Evolutionary conservation across 1,140 invertebrate genomes (phyloP).

Genomic region (Drosophila setifemur): DNA sequence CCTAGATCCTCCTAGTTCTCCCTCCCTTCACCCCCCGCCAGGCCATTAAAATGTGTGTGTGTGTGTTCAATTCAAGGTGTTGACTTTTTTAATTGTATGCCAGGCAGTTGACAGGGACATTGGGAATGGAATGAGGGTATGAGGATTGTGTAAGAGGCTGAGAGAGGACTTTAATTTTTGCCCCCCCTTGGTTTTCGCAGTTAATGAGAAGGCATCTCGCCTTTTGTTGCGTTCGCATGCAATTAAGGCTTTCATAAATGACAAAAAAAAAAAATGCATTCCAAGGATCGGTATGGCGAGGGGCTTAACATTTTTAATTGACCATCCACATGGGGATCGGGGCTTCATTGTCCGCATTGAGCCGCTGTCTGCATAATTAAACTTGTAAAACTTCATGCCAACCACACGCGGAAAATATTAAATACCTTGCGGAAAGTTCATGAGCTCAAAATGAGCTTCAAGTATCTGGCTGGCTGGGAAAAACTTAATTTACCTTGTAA

Average conservation of each 20-base stretch:
- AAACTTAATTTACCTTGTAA: background rate
- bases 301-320: slow-evolving; percentile 41
- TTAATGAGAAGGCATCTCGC: slow-evolving; percentile 30
- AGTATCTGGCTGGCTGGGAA: background rate
- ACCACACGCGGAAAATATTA: background rate
- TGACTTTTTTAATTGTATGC: slow-evolving; percentile 69
- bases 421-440: background rate
- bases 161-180: slow-evolving; percentile 48
- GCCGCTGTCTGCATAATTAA: slow-evolving; percentile 43
- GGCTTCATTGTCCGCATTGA: slow-evolving; percentile 21
- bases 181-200: slow-evolving; percentile 10
- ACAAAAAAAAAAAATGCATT: slow-evolving; percentile 33
- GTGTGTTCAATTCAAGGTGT: slow-evolving; percentile 64
- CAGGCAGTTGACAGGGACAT: background rate
- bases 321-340: slow-evolving; percentile 4
- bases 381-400: slow-evolving; percentile 29
- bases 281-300: slow-evolving; percentile 9
- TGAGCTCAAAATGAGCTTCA: background rate
- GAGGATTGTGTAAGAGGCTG: background rate
- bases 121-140: background rate
- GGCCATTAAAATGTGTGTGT: slow-evolving; percentile 35
- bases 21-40: too few relatives aligned
- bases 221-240: slow-evolving; percentile 7
- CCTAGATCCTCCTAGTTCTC: background rate
- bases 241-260: slow-evolving; percentile 38